Conservation (phyloP, 1,140 invertebrate species). For the Ceratina japonica region DNA sequence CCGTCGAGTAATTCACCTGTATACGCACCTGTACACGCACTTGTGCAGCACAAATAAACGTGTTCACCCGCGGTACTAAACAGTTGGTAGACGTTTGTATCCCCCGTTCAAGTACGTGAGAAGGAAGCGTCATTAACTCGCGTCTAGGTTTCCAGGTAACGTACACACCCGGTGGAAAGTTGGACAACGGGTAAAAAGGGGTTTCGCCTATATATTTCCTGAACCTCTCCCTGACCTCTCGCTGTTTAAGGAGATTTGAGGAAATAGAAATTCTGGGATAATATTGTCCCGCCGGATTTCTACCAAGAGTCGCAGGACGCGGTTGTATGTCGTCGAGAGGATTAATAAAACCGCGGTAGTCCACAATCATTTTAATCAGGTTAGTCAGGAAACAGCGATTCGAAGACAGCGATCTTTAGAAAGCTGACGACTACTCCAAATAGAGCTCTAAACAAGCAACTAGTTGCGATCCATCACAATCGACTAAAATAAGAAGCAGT, state of each 20-base stretch:
- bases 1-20: constrained; percentile 38
- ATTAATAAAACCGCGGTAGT: too few relatives aligned
- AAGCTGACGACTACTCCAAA: background rate
- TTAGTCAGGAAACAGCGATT: background rate
- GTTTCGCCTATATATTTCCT: background rate
- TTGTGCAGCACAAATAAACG: constrained; percentile 50
- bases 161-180: constrained; percentile 28
- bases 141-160: constrained; percentile 44
- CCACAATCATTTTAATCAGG: background rate
- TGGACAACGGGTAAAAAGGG: background rate
- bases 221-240: background rate
- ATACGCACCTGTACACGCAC: constrained; percentile 41
- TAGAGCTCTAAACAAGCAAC: constrained; percentile 1
- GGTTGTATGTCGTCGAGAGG: too few relatives aligned
- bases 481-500: constrained; percentile 19
- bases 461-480: constrained; percentile 7
- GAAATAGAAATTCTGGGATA: background rate
- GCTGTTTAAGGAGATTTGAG: background rate
- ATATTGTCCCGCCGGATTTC: too few relatives aligned
- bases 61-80: constrained; percentile 40
- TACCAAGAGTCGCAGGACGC: too few relatives aligned
- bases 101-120: constrained; percentile 36
- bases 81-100: constrained; percentile 44
- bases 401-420: constrained; percentile 12
- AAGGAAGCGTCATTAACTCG: constrained; percentile 28